phyloP scores from a whole-genome alignment of 2,113 vertebrate species.

The Chaenocephalus aceratus region DNA sequence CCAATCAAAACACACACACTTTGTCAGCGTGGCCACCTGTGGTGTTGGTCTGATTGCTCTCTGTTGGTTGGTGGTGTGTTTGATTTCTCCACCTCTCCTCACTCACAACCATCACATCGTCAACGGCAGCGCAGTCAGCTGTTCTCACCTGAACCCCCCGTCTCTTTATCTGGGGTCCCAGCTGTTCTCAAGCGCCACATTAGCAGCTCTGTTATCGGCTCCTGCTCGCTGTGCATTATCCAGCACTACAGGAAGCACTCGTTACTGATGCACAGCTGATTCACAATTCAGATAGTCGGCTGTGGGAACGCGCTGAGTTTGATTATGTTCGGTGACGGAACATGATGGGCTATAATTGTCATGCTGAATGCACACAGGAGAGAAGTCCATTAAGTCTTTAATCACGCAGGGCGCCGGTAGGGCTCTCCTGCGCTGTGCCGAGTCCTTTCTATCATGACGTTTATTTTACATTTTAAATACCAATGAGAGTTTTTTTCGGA shows the following conservation, averaged over 20 bases:
- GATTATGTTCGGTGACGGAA: conserved; percentile 23
- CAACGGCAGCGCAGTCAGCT: conserved; percentile 14
- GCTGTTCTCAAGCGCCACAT: conserved; percentile 34
- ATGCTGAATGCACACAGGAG: conserved; percentile 6
- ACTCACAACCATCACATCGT: conserved; percentile 4
- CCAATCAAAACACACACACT: conserved; percentile 10
- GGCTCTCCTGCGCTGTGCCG: not conserved
- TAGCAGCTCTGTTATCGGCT: conserved; percentile 46
- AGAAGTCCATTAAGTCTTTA: not conserved
- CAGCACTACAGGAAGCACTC: conserved; percentile 8
- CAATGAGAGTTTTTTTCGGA: too few species aligned
- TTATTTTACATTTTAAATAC: too few species aligned
- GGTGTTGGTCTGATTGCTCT: conserved; percentile 29
- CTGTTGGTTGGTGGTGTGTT: conserved; percentile 7
- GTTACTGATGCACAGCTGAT: conserved; percentile 41
- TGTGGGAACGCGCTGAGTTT: conserved; percentile 18
- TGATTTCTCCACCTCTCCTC: conserved; percentile 8
- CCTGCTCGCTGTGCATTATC: conserved; percentile 24
- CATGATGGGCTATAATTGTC: conserved; percentile 27
- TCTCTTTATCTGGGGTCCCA: conserved; percentile 49
- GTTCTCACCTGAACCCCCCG: not conserved
- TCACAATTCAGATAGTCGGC: conserved; percentile 39
- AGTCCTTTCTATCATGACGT: too few species aligned
- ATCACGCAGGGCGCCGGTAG: not conserved
- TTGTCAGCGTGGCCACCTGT: conserved; percentile 9